phyloP scores from a whole-genome alignment of 2,113 vertebrate genomes.

The Monarcha castaneiventris region DNA sequence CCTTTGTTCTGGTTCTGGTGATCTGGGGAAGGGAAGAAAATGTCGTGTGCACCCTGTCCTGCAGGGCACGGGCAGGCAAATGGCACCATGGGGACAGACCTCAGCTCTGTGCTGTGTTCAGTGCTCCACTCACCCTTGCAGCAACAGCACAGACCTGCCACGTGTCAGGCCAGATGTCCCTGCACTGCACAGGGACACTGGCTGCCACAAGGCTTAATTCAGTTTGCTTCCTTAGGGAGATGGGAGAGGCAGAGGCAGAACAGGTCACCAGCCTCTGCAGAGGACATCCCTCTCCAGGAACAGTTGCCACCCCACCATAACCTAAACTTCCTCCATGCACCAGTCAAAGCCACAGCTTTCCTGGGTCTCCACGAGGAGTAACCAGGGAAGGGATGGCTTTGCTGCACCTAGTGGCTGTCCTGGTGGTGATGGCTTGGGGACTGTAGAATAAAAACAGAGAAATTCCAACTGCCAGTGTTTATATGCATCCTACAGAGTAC shows the following conservation, averaged over 20 bases:
- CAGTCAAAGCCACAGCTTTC: background rate
- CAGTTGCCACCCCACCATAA: rapidly evolving
- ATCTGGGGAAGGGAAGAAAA: background rate
- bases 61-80: background rate
- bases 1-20: background rate
- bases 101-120: background rate
- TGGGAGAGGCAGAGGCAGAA: background rate
- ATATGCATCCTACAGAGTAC: background rate
- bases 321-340: background rate
- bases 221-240: rapidly evolving
- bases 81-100: background rate
- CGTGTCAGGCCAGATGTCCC: background rate
- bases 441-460: background rate
- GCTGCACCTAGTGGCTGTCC: background rate
- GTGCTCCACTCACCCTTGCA: background rate
- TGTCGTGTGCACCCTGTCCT: background rate
- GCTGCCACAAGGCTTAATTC: background rate
- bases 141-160: background rate
- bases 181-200: background rate
- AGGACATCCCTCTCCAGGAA: background rate
- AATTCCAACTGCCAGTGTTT: background rate
- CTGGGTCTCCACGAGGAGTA: background rate
- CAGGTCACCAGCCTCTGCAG: background rate
- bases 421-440: background rate
- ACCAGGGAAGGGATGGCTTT: background rate